A percentile compares a stretch with the other conserved stretches of the same genome.
Conservation (phyloP, 2,797 vertebrate genomes). For the Sandelia bainsii region DNA sequence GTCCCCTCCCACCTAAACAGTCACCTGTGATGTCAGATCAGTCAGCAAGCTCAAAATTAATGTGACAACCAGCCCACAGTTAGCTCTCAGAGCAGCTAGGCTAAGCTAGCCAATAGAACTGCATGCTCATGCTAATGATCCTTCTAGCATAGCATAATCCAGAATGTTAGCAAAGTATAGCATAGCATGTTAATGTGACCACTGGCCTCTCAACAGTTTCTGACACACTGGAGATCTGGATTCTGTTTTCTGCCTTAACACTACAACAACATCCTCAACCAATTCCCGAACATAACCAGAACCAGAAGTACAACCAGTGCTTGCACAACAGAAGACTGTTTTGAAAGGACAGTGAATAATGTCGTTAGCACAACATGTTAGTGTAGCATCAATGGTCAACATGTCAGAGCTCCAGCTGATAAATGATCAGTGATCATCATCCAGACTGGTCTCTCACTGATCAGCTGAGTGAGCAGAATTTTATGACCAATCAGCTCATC, state of each 20-base stretch:
- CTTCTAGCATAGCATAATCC: neutral
- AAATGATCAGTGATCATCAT: neutral
- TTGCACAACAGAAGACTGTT: neutral
- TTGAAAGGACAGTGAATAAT: neutral
- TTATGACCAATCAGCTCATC: neutral
- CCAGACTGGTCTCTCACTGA: neutral
- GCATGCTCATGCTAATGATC: constrained; percentile 13
- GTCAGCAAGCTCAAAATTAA: neutral
- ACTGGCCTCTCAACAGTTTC: constrained; percentile 7
- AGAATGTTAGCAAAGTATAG: constrained; percentile 1
- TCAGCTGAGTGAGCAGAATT: neutral
- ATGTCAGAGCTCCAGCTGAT: neutral
- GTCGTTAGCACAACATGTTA: neutral
- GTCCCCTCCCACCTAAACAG: neutral
- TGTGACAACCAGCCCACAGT: constrained; percentile 10
- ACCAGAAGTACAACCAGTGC: neutral
- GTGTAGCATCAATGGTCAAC: neutral
- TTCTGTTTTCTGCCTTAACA: neutral
- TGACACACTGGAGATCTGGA: neutral
- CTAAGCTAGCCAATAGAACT: neutral
- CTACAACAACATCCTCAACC: neutral
- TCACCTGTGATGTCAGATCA: neutral
- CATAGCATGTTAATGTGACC: neutral
- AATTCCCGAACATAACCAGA: neutral
- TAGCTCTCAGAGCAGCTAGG: neutral